Base-by-base conservation (phyloP, 2,113 vertebrate species). In the Toxotes jaculatrix region DNA sequence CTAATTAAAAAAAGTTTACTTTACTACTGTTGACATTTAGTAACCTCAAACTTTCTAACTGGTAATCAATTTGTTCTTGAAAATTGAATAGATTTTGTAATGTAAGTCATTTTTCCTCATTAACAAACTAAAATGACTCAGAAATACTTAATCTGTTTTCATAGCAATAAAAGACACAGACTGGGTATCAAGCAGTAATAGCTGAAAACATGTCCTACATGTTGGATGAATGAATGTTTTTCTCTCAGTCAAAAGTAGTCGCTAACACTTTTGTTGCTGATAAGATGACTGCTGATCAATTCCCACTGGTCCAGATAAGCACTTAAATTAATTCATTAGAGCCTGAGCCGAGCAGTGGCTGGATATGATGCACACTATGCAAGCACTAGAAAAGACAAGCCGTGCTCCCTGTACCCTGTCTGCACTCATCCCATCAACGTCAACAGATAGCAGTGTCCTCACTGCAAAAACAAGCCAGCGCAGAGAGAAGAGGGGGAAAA, bases 381-480 rank as follows among this genome's bases (percentile, higher is more conserved):
- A 93, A 91, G 91, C 89, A 94, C 91, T 93, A 93, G 93, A 91
- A 93, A 94, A 91, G 91, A 95, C 93, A 94, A 94, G 94, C 92
- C 83, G n/a, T n/a, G 82, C 89, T 91, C 89, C 92, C 87, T 92
- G 92, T 87, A 62, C 88, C 90, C 93, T 95, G 94, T 94, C 94
- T 87, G 79, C 87, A 87, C 82, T 84, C 91, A 95, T 95, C 85
- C 72, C 91, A 87, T 95, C 93, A 95, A 84, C 61, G 89, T 91
- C 93, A 88, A 85, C 88, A 83, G 71, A 93, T 82, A 55, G 65
- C 89, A 61, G 81, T 7, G 16, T 92, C 79, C 73, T 89, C 56
- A 1, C 89, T 1, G 62, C 86, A 79, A 77, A 92, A 89, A 90
- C 83, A 82, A 91, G 87, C 61, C 73, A 43, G 73, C 82, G 21